Base-by-base conservation (phyloP, 2,888 invertebrate genomes). In the Scelioninae gen. 2 region DNA sequence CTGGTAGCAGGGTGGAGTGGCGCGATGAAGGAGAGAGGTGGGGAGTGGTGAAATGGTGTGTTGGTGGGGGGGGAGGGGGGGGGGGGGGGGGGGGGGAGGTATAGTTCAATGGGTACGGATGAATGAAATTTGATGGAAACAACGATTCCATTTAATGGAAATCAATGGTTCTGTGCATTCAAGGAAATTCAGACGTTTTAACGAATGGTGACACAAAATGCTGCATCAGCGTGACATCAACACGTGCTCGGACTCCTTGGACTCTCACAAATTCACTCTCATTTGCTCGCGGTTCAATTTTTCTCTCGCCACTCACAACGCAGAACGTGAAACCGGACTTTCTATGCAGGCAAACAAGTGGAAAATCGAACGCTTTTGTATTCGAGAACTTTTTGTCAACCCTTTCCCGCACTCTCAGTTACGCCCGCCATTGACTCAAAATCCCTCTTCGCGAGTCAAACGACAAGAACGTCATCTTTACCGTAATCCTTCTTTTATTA, bases 401-500 rank as follows among this genome's bases (percentile, higher is more conserved):
- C 15, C 28, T 15, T 22, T 28, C 9, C n/a, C 46, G 10, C 31
- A 22, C 11, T 25, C 11, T 22, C 1, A n/a, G 19, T 61, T 33
- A 50, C 31, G 50, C 41, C 31, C 19, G 39, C 19, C 41, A 50
- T 10, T 39, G 35, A 53, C 11, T 33, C 50, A n/a, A n/a, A n/a
- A n/a, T n/a, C 45, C 31, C 52, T 31, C 45, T 63, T 41, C 68
- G 18, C 50, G 28, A 60, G 57, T 74, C 71, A 41, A 67, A 70
- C 65, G 35, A 57, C 41, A 60, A 77, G 78, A 78, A 77, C 74
- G 64, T 53, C 74, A 77, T 78, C 78, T 80, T 79, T 79, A 79
- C 37, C 74, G 77, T 80, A 80, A 81, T 82, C 78, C 78, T 73
- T 74, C 73, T 80, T 48, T 82, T 79, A 82, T 82, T 81, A 81